Evolutionary conservation across 2,888 invertebrate species (phyloP).

Genomic region (Ochropleura plecta): DNA sequence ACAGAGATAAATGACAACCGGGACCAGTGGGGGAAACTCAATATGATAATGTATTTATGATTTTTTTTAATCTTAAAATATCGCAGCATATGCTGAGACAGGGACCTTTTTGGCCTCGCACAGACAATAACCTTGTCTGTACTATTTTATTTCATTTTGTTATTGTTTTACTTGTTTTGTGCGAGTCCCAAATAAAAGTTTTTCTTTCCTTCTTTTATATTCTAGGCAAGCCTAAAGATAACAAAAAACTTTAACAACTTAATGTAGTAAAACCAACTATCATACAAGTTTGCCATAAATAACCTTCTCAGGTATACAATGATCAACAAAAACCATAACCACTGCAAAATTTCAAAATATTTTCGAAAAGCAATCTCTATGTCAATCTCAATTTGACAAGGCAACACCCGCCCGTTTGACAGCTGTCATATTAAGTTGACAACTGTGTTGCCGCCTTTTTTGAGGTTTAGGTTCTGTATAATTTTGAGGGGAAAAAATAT

Average conservation of each 20-base stretch:
- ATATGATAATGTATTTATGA: not conserved
- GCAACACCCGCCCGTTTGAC: constrained; percentile 83
- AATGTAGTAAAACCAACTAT: constrained; percentile 3
- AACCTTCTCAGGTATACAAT: constrained; percentile 63
- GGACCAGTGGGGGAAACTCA: not conserved
- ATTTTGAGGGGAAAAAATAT: not conserved
- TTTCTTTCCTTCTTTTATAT: too few species aligned
- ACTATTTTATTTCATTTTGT: too few species aligned
- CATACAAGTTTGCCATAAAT: constrained; percentile 3
- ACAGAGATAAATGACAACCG: not conserved
- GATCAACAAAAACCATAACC: constrained; percentile 61
- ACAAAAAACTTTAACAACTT: not conserved
- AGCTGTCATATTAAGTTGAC: constrained; percentile 88
- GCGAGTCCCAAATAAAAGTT: too few species aligned
- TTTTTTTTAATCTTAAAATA: too few species aligned
- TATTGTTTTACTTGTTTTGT: too few species aligned
- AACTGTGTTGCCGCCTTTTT: constrained; percentile 78
- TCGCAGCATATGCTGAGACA: too few species aligned
- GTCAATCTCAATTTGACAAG: constrained; percentile 82
- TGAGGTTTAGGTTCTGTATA: constrained; percentile 6
- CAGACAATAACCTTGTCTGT: too few species aligned
- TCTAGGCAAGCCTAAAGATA: too few species aligned
- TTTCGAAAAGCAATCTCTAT: constrained; percentile 71
- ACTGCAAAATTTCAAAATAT: constrained; percentile 73
- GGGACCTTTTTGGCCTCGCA: too few species aligned